phyloP scores from a whole-genome alignment of 2,797 vertebrate species.

The Premnoplex brunnescens region DNA sequence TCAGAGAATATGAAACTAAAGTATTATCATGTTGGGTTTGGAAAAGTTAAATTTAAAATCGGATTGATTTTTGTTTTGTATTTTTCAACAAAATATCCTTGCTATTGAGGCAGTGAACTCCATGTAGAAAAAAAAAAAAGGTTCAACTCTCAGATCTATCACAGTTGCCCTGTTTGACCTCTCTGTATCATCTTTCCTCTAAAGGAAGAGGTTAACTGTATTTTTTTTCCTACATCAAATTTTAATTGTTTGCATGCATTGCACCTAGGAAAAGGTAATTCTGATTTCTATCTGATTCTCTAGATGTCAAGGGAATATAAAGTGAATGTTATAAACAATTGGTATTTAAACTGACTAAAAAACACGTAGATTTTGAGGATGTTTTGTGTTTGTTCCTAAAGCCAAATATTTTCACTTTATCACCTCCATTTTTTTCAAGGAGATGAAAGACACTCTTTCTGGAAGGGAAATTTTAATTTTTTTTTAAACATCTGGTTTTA shows the following conservation, averaged over 20 bases:
- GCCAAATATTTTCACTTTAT: background rate
- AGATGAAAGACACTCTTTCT: background rate
- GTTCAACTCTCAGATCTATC: background rate
- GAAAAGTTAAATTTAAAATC: background rate
- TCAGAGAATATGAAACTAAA: background rate
- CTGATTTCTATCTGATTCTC: background rate
- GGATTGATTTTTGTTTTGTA: background rate
- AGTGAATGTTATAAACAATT: background rate
- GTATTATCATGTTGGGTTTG: background rate
- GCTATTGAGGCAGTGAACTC: background rate
- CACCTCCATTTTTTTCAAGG: background rate
- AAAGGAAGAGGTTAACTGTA: background rate
- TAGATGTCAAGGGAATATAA: background rate
- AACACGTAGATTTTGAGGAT: background rate
- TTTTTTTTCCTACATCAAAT: background rate
- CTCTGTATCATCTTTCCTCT: background rate
- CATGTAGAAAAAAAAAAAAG: background rate
- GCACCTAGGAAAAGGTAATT: background rate
- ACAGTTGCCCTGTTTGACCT: background rate
- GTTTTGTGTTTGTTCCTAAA: background rate
- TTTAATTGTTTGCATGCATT: background rate
- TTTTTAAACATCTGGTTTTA: background rate
- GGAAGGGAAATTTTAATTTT: background rate
- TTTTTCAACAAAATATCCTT: background rate
- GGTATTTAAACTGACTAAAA: background rate